Evolutionary conservation across 2,888 invertebrate genomes (phyloP), one percentile per base, ranked within the genome.

Genomic region (Melieria omissa): DNA sequence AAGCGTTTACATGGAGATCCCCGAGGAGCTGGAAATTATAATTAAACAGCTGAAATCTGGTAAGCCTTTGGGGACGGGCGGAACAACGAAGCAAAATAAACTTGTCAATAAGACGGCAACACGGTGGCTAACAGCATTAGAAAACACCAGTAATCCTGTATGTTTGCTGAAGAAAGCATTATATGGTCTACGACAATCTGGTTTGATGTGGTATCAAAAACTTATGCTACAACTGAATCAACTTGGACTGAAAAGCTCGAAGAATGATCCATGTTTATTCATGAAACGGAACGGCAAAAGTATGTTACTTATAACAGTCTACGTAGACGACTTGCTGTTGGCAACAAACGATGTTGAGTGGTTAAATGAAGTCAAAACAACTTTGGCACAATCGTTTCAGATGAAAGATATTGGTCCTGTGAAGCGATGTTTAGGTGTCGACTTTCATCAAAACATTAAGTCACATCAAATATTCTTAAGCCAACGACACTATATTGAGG

Each of bases 361-460:
- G 73, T 42, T 76, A n/a, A 46, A 70, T 5, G 41, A 61, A 8
- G 55, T 72, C 0, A 77, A 78, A 55, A 0, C 49, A 16, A 52
- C 73, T 7, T 57, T 75, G 46, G 54, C 67, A 3, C 42, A 72
- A 67, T 60, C 63, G 0, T 78, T 76, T 44, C 72, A 74, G 47
- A 78, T 75, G 73, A 78, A 75, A 65, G 76, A 77, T 62, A 65
- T 77, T 9, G 75, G 77, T n/a, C 64, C 49, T 29, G 73, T 71
- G 4, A 76, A 75, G 10, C 62, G 64, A 49, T 77, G 77, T 47
- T 8, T 76, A 4, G 74, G 74, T 8, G 70, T 74, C 46, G 71
- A 75, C n/a, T 77, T 77, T 58, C 12, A 71, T 8, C 73, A 73
- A 69, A 68, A 74, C 6, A 46, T 75, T 4, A 44, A 65, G 29